Evolutionary conservation across 2,113 vertebrate genomes (phyloP), one percentile per base, ranked within the genome.

Genomic region (Apus apus): DNA sequence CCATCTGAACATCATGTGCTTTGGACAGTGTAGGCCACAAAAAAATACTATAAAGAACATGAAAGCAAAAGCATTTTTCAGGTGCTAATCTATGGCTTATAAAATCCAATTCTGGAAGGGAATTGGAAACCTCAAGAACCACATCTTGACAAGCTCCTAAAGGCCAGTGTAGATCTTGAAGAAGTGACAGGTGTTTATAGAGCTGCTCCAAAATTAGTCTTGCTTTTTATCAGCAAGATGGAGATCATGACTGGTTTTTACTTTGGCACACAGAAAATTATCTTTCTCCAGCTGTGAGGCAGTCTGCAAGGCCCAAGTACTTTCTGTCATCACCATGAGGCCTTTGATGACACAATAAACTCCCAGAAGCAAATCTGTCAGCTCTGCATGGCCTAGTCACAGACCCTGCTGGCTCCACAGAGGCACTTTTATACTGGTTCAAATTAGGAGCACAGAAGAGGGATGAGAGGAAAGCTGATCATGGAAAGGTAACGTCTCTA

Each of bases 361-460:
- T 91, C 83, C 73, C 43, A 95, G 89, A 96, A 95, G 70, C 36
- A 94, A 89, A 96, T 70, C 60, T 38, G 82, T 78, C 67, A 56
- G 83, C 70, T 86, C 73, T 84, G 56, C 79, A 29, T 11, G 60
- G 83, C 34, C 86, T 48, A 83, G 77, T 87, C 87, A 86, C 18
- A 65, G 91, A 85, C 62, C 56, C 67, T 61, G 66, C 60, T 79
- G 80, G 68, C 64, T 95, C 81, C 85, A 80, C 45, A 78, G 94
- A 97, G 96, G 96, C 97, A 97, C 96, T 97, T 98, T 82, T 61
- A 68, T 46, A 94, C 94, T 64, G 70, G 87, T 91, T 92, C 73
- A 82, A 82, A 85, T 89, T 79, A 95, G 90, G 87, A 94, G 81
- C 66, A 74, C 75, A 76, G 87, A 91, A 80, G 80, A 87, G 53